Base-by-base conservation (phyloP, 2,888 invertebrate genomes). In the Exocentrus adspersus region DNA sequence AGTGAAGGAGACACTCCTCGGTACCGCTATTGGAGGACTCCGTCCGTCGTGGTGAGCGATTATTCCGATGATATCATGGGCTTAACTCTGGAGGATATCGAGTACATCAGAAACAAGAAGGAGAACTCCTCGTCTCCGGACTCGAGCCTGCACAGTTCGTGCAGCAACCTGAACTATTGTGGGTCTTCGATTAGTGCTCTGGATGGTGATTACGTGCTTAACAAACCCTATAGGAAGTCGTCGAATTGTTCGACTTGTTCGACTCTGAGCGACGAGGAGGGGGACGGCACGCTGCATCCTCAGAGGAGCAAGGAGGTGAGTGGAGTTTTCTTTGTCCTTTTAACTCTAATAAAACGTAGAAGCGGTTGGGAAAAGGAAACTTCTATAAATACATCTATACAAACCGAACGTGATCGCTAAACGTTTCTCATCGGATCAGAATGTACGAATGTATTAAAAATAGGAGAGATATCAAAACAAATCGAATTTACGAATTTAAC, bases 21-120 rank as follows among this genome's bases (percentile, higher is more conserved):
- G 84, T 75, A 85, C 59, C 82, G 88, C 2, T 92, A 89, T 74
- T 91, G 92, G 81, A 84, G 93, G 63, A 93, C 93, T 0, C 94
- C 94, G 0, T 93, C 93, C 59, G 93, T 94, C 46, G 93, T 94
- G 2, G 92, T 94, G 42, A 93, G 93, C 77, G 94, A 94, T 80
- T 93, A 93, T 77, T 93, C 93, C 0, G 93, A 93, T 76, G 93
- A 89, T 75, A 83, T 87, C 4, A 83, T 86, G 73, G 86, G 86
- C 52, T 81, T 87, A 14, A 87, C 86, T 20, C 80, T 87, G 43
- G 88, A 88, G 72, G 87, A 88, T 71, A 85, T 88, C 66, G 87
- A 87, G 73, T 86, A 86, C 75, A 86, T 87, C 72, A 82, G 86
- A 2, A 82, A 82, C 69, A 85, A 85, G 65, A 79, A 85, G 10